These are phyloP conservation scores for Psilopsiagon aymara DNA, from an alignment of 2,113 vertebrate species.

Conservation along the genomic window DNA sequence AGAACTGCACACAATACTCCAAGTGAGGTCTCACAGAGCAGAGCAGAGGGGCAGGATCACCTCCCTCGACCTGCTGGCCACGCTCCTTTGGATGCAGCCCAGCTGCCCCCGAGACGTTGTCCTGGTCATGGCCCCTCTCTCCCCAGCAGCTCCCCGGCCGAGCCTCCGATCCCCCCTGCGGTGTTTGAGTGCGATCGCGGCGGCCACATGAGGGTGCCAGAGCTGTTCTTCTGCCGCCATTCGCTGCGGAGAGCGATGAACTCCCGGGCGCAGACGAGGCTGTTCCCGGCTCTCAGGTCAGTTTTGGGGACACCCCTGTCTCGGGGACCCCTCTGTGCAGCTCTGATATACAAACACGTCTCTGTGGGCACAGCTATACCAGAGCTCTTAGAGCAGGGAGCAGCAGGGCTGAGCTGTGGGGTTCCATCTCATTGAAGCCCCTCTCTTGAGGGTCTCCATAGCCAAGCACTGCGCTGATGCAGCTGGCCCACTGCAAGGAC, in stretches of 20 bases:
- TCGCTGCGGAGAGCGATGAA: neutral
- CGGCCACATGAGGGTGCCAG: conserved; percentile 61
- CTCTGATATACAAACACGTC: neutral
- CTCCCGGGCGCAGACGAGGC: no score
- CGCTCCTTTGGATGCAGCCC: no score
- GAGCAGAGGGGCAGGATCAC: no score
- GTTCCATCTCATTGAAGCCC: neutral
- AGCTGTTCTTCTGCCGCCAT: neutral
- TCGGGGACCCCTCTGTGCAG: neutral
- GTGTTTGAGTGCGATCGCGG: neutral
- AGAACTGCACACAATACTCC: no score
- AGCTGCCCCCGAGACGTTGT: neutral
- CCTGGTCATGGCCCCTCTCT: neutral
- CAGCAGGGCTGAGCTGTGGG: neutral
- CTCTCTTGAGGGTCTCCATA: neutral
- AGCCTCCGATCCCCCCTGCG: no score
- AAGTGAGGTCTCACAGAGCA: no score
- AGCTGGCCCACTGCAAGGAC: neutral
- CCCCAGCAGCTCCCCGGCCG: neutral
- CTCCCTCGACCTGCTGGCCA: no score
- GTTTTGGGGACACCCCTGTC: neutral
- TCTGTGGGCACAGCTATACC: neutral
- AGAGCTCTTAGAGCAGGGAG: neutral
- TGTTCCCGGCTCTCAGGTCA: neutral
- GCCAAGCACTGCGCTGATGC: neutral